These are phyloP conservation scores for Collichthys lucidus DNA, from an alignment of 2,113 vertebrate species.

Conservation along the genomic window DNA sequence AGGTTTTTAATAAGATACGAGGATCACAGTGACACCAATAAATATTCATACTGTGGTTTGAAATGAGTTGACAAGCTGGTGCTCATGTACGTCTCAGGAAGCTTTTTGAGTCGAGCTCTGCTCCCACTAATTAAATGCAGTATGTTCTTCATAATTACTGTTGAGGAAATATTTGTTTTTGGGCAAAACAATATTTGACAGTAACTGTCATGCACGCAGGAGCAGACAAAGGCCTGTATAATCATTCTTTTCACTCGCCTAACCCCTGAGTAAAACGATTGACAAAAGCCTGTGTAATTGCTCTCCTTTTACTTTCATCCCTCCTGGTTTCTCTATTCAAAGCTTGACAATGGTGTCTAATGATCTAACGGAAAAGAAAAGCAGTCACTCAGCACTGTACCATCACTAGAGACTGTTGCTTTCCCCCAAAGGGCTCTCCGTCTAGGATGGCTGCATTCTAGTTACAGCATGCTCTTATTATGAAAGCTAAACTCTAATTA, in stretches of 20 bases:
- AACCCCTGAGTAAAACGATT: slow-evolving; percentile 67
- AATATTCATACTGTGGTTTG: slow-evolving; percentile 18
- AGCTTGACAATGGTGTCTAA: slow-evolving; percentile 74
- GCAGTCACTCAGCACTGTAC: slow-evolving; percentile 65
- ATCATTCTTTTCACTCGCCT: slow-evolving; percentile 66
- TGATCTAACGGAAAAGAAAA: slow-evolving; percentile 70
- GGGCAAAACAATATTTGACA: slow-evolving; percentile 66
- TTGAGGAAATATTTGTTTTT: slow-evolving; percentile 67
- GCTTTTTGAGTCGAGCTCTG: slow-evolving; percentile 45
- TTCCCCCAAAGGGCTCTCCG: slow-evolving; percentile 52
- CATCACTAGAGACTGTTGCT: slow-evolving; percentile 56
- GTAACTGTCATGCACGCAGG: slow-evolving; percentile 34
- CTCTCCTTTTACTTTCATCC: slow-evolving; percentile 73
- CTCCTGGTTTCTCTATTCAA: slow-evolving; percentile 73
- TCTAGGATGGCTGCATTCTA: slow-evolving; percentile 64
- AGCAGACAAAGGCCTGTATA: slow-evolving; percentile 59
- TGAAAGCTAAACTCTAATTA: slow-evolving; percentile 72
- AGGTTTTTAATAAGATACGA: slow-evolving; percentile 15
- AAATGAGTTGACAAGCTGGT: slow-evolving; percentile 28
- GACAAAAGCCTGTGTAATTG: slow-evolving; percentile 75
- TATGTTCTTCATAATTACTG: slow-evolving; percentile 63
- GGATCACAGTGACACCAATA: slow-evolving; percentile 20
- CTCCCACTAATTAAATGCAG: slow-evolving; percentile 65
- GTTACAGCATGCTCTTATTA: slow-evolving; percentile 49
- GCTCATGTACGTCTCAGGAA: slow-evolving; percentile 45